Percentiles rank a stretch among this genome's conserved stretches.
phyloP scores from a whole-genome alignment of 2,113 vertebrate genomes.

The Miniopterus natalensis region DNA sequence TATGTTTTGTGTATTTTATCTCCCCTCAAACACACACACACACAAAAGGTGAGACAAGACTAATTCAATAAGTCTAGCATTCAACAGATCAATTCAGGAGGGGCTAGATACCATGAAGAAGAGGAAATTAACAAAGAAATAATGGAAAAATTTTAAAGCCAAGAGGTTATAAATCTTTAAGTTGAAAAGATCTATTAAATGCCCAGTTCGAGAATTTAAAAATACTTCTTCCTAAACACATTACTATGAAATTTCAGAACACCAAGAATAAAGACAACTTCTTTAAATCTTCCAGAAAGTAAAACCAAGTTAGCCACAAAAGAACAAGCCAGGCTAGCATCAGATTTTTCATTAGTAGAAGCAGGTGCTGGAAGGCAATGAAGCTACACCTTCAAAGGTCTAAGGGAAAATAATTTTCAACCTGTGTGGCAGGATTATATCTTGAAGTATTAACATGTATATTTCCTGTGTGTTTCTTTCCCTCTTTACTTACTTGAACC shows the following conservation, averaged over 20 bases:
- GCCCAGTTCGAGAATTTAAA: conserved; percentile 7
- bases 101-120: conserved; percentile 21
- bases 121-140: conserved; percentile 21
- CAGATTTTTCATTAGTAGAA: conserved; percentile 5
- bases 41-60: neutral
- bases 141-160: neutral
- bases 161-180: neutral
- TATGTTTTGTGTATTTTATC: neutral
- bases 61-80: neutral
- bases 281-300: conserved; percentile 21
- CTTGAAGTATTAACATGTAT: neutral
- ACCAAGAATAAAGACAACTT: neutral
- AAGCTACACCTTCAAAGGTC: neutral
- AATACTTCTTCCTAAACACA: neutral
- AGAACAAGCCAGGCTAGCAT: neutral
- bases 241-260: conserved; percentile 45
- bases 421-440: neutral
- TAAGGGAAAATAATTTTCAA: neutral
- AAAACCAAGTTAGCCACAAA: conserved; percentile 42
- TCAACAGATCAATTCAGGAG: conserved; percentile 14
- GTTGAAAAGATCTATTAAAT: neutral
- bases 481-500: conserved; percentile 22
- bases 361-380: neutral
- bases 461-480: conserved; percentile 35
- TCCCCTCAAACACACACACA: neutral